Conservation (phyloP, 2,113 vertebrate species). For the Parus major region DNA sequence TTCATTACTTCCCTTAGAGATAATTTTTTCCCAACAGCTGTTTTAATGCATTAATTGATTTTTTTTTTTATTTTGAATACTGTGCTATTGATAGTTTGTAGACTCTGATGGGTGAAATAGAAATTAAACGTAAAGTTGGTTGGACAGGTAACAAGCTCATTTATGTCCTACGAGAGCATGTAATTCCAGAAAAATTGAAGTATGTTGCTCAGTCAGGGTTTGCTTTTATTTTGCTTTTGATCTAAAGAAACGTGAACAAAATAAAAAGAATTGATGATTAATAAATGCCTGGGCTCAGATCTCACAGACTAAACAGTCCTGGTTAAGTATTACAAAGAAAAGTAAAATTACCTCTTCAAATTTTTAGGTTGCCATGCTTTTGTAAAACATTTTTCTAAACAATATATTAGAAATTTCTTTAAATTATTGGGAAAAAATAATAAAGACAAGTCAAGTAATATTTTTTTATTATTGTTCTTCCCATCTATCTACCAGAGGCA, state of each 20-base stretch:
- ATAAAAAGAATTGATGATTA: accelerated
- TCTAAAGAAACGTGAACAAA: neutral
- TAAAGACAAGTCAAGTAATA: neutral
- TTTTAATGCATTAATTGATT: neutral
- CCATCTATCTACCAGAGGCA: neutral
- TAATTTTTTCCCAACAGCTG: neutral
- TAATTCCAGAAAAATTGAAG: neutral
- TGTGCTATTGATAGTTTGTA: neutral
- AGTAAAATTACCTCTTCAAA: neutral
- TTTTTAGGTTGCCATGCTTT: neutral
- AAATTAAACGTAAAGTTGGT: neutral
- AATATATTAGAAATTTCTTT: neutral
- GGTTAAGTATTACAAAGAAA: neutral
- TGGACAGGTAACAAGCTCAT: neutral
- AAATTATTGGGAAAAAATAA: neutral
- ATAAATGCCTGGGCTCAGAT: neutral
- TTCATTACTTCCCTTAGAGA: neutral
- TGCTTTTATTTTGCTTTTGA: neutral
- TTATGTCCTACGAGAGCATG: neutral
- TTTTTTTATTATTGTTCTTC: neutral
- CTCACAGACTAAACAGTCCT: neutral
- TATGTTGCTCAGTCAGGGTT: neutral
- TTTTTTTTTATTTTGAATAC: neutral
- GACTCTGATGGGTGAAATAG: neutral
- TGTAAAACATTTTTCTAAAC: neutral